Base-by-base conservation (phyloP, 2,888 invertebrate genomes). In the Drosophila bunnanda region DNA sequence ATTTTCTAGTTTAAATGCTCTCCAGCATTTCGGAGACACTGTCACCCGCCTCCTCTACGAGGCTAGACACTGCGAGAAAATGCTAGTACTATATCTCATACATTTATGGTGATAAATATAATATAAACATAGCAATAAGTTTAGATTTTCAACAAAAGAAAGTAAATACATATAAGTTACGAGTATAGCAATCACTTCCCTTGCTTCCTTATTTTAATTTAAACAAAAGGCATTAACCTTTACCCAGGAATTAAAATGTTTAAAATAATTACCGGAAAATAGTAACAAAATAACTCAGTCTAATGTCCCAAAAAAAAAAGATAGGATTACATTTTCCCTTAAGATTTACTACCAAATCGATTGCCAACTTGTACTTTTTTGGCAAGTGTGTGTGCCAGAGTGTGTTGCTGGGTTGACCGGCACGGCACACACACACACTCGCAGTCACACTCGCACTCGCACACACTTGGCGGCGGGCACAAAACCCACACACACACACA, bases 1-100 rank as follows among this genome's bases (percentile, higher is more conserved):
- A 67, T 64, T 64, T 67, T 54, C 64, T 34, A 54, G 28, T 64
- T 64, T 48, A 60, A 60, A 60, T 60, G 59, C 48, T 59, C 48
- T 50, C 59, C 59, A 48, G 58, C 48, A 58, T 64, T 58, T 64
- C 17, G 59, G 39, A 39, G 53, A 65, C 50, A 32, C 6, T 46
- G 46, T 12, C 28, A 28, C n/a, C n/a, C 10, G 4, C 6, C 60
- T 13, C 22, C 20, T 2, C 20, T 41, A 41, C 12, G 20, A 43
- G 22, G 13, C 22, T 25, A 22, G 12, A 39, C 46, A 62, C 57
- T 39, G 25, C 3, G 1, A n/a, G 8, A 46, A 46, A 39, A 9
- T 13, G 9, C 6, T n/a, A 0, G 10, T 2, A 7, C 1, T 7
- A 12, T 20, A 41, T 12, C 12, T 12, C 12, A 30, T 9, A 10